phyloP scores from a whole-genome alignment of 37 sponge, comb jelly and placozoan genomes.

The Dysidea cf. avara region DNA sequence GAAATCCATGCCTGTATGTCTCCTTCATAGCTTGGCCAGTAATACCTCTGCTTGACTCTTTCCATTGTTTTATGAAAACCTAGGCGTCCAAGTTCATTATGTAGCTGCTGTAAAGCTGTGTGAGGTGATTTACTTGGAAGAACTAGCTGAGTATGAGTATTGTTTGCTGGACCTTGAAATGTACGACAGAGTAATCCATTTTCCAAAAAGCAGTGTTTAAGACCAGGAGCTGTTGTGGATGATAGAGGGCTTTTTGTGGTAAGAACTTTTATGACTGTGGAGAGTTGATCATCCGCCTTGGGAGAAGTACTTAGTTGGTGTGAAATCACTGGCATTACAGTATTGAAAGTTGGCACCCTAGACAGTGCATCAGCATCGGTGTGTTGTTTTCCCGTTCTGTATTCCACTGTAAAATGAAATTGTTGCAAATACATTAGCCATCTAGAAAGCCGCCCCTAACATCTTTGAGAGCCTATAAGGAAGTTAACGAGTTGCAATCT shows the following conservation, averaged over 20 bases:
- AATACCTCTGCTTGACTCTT: slow-evolving; percentile 19
- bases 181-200: slow-evolving; percentile 2
- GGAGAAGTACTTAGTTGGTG: too few species aligned
- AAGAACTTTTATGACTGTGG: too few species aligned
- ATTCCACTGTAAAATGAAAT: slow-evolving; percentile 21
- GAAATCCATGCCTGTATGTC: slow-evolving; percentile 14
- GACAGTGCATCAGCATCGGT: slow-evolving; percentile 24
- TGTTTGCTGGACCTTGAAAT: neutral
- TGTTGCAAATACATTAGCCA: slow-evolving; percentile 44
- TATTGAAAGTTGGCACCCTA: too few species aligned
- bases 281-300: too few species aligned
- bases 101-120: slow-evolving; percentile 14
- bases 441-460: slow-evolving; percentile 10
- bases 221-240: too few species aligned
- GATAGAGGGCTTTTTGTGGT: too few species aligned
- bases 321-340: too few species aligned
- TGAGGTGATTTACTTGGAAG: neutral
- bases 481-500: neutral
- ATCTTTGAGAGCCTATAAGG: slow-evolving; percentile 18
- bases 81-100: slow-evolving; percentile 16
- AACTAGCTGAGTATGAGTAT: slow-evolving; percentile 4
- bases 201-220: too few species aligned
- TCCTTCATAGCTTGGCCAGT: slow-evolving; percentile 23
- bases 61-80: slow-evolving; percentile 2
- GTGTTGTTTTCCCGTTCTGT: slow-evolving; percentile 24